Conservation (phyloP, 2,888 invertebrate genomes). For the Taenaris catops region DNA sequence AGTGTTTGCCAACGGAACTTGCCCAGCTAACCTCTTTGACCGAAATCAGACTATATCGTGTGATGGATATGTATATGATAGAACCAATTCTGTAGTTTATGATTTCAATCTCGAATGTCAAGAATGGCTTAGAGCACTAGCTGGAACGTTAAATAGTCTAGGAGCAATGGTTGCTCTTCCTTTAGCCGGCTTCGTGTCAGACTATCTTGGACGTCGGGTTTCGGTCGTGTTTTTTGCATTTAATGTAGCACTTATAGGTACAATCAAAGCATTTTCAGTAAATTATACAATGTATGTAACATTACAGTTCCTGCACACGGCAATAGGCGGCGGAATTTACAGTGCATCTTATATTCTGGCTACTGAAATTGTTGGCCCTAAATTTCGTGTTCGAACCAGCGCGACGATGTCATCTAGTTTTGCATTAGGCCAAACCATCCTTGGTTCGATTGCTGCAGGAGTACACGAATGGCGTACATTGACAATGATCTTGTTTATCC, state of each 20-base stretch:
- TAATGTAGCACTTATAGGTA: slow-evolving; percentile 53
- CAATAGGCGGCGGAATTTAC: slow-evolving; percentile 62
- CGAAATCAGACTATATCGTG: slow-evolving; percentile 42
- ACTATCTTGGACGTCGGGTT: slow-evolving; percentile 68
- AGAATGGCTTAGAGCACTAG: slow-evolving; percentile 85
- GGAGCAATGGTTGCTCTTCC: slow-evolving; percentile 85
- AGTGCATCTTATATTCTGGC: slow-evolving; percentile 77
- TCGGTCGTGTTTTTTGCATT: slow-evolving; percentile 63
- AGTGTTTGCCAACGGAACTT: slow-evolving; percentile 28
- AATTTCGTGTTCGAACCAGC: slow-evolving; percentile 84
- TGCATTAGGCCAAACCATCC: slow-evolving; percentile 84
- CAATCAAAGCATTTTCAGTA: slow-evolving; percentile 59
- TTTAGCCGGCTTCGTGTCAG: slow-evolving; percentile 84
- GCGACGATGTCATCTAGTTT: slow-evolving; percentile 85
- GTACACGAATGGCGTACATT: slow-evolving; percentile 85
- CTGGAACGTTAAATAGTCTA: slow-evolving; percentile 86
- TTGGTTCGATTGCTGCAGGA: slow-evolving; percentile 84
- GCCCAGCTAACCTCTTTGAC: slow-evolving; percentile 50
- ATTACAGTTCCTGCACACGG: slow-evolving; percentile 58
- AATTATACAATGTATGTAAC: slow-evolving; percentile 62
- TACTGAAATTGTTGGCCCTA: slow-evolving; percentile 88
- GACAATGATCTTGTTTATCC: slow-evolving; percentile 83
- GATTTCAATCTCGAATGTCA: slow-evolving; percentile 68
- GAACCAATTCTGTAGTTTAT: slow-evolving; percentile 58
- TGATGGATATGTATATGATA: slow-evolving; percentile 52